Evolutionary conservation across 1,140 invertebrate genomes (phyloP).

Genomic region (Ephestia elutella): DNA sequence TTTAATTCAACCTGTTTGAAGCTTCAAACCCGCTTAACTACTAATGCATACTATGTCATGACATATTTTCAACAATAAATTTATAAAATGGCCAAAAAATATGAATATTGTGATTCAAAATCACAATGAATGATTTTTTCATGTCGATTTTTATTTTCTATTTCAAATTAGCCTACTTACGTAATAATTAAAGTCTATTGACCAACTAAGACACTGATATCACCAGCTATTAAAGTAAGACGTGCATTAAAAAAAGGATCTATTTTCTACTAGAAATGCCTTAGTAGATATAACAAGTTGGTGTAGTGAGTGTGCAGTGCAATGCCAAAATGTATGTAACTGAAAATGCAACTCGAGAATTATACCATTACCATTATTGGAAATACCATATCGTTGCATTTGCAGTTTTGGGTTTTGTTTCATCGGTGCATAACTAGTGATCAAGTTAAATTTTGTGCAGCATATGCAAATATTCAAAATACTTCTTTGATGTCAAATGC

Average conservation of each 20-base stretch:
- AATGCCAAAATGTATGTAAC: neutral
- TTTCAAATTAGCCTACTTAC: too few species aligned
- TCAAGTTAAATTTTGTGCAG: neutral
- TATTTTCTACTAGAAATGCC: neutral
- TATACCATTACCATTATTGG: too few species aligned
- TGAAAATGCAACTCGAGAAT: neutral
- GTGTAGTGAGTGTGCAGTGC: neutral
- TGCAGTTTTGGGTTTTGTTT: neutral
- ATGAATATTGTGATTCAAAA: conserved; percentile 60
- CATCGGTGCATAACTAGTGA: neutral
- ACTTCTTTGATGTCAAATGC: neutral
- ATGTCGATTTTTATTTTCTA: too few species aligned
- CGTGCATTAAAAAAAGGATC: neutral
- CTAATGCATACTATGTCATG: conserved; percentile 22
- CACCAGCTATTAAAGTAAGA: too few species aligned
- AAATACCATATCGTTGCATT: neutral
- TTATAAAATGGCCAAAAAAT: conserved; percentile 51
- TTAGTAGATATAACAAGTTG: neutral
- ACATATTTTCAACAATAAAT: conserved; percentile 15
- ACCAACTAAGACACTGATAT: too few species aligned
- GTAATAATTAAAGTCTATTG: too few species aligned
- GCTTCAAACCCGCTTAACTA: conserved; percentile 31
- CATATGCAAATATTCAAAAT: neutral
- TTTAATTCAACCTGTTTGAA: conserved; percentile 28
- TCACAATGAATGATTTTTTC: conserved; percentile 1